Percentiles rank a stretch among this genome's conserved stretches.
These are phyloP conservation scores for Amphilophus citrinellus DNA, from an alignment of 2,113 vertebrate species.

Conservation along the genomic window DNA sequence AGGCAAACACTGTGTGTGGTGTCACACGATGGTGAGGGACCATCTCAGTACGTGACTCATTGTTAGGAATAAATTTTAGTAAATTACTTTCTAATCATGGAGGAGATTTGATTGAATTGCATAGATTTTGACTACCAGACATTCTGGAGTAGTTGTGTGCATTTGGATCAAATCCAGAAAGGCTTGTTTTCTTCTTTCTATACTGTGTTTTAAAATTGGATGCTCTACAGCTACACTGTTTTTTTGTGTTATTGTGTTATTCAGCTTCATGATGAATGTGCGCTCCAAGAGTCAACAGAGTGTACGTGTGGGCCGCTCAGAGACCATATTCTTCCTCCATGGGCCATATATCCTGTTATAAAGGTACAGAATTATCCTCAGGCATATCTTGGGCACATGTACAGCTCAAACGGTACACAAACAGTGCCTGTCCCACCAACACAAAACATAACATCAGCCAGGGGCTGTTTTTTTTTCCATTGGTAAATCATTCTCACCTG, in stretches of 20 bases:
- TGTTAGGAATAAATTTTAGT: constrained; percentile 4
- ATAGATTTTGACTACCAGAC: neutral
- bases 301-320: constrained; percentile 88
- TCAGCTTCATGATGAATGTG: constrained; percentile 91
- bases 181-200: neutral
- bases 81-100: neutral
- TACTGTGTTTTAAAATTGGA: neutral
- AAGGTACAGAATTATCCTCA: constrained; percentile 79
- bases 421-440: constrained; percentile 34
- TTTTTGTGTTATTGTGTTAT: constrained; percentile 26
- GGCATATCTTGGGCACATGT: constrained; percentile 10
- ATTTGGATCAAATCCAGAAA: neutral
- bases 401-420: constrained; percentile 27
- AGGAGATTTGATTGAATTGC: neutral
- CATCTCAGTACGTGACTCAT: neutral
- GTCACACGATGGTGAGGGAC: constrained; percentile 87
- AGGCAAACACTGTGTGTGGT: constrained; percentile 93
- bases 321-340: constrained; percentile 92
- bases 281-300: constrained; percentile 73
- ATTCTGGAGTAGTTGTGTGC: neutral
- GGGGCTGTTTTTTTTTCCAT: constrained; percentile 21
- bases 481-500: constrained; percentile 2
- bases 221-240: constrained; percentile 3
- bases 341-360: constrained; percentile 90
- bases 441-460: constrained; percentile 26